Base-by-base conservation (phyloP, 2,113 vertebrate species). In the Tetrao urogallus region DNA sequence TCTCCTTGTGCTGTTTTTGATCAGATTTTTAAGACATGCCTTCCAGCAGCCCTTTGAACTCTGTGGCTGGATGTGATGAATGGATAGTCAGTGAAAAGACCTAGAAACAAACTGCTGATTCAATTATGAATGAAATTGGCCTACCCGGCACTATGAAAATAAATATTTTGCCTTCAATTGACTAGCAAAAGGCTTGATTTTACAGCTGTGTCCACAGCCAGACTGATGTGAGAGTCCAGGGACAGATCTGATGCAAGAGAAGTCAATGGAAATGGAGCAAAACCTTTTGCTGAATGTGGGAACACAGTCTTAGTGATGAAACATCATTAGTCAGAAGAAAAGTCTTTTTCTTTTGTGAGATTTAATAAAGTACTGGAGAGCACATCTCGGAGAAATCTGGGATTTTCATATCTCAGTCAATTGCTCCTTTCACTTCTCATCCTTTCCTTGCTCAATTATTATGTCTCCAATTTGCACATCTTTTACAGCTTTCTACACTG, bases 1-100 rank as follows among this genome's bases (percentile, higher is more conserved):
- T 86, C 65, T 36, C 3, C 58, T 85, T 75, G 8, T 28, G 54
- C 48, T 82, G 36, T 3, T 3, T 93, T 93, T 76, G 38, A 92
- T 52, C 28, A 67, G 32, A 38, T 69, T 90, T 89, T 86, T 75
- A 2, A 77, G 75, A 34, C 52, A 17, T 90, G 63, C 86, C 84
- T 94, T 94, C 81, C 40, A 89, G 82, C 86, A 93, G 70, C 57
- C 84, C 90, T 93, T 94, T 93, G 94, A 95, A 85, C 74, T n/a
- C 57, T 76, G 79, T 83, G 83, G 30, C 70, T 94, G 69, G 67
- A 86, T 92, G 58, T 84, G 45, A 86, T 89, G 89, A 93, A 94
- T 92, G 86, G n/a, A n/a, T 92, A 74, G 90, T 85, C 86, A 94
- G 70, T 90, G 70, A 89, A 95, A 86, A 93, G 89, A 61, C 28